Evolutionary conservation across 2,888 invertebrate species (phyloP).

Genomic region (Acholoe squamosa): DNA sequence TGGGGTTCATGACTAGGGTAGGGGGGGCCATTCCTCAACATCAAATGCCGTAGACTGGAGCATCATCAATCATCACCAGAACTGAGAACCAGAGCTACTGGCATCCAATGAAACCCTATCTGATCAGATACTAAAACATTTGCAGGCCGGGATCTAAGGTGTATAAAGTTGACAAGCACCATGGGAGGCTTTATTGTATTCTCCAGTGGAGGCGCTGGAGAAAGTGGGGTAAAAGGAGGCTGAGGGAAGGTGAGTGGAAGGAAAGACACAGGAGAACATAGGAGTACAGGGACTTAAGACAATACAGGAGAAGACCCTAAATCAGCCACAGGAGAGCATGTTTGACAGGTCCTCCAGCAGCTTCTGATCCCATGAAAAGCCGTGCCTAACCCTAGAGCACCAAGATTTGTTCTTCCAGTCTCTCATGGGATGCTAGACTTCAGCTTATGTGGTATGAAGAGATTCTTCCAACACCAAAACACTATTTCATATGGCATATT

Average conservation of each 20-base stretch:
- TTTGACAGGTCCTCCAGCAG: neutral
- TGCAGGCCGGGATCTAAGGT: neutral
- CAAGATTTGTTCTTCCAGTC: no score
- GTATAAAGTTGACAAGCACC: neutral
- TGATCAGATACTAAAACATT: neutral
- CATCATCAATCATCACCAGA: neutral
- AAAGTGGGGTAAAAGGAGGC: neutral
- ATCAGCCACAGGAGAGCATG: neutral
- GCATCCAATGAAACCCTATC: neutral
- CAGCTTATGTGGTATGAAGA: no score
- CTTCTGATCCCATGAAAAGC: neutral
- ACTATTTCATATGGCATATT: neutral
- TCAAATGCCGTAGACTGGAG: neutral
- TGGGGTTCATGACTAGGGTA: neutral
- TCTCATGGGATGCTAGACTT: no score
- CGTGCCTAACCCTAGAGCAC: neutral
- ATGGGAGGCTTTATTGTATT: neutral
- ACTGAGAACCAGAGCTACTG: neutral
- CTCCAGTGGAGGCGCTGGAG: neutral
- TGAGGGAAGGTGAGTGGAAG: neutral
- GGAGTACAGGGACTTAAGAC: neutral
- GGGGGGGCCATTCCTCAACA: neutral
- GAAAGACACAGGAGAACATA: neutral
- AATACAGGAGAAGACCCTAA: neutral
- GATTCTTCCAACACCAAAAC: neutral